phyloP scores from a whole-genome alignment of 1,140 invertebrate species.

The Cecropterus lyciades region DNA sequence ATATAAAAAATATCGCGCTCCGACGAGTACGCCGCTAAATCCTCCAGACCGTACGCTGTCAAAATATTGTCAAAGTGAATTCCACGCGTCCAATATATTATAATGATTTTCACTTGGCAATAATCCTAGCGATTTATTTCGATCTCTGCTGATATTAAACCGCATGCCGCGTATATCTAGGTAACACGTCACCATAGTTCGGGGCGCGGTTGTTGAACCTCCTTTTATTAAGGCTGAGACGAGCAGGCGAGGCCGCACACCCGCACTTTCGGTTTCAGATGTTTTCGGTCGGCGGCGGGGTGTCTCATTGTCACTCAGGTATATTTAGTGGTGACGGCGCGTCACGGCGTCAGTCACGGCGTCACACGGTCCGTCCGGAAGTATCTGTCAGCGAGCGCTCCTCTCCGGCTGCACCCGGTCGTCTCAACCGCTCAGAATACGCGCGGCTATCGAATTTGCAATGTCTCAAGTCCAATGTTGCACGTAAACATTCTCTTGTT shows the following conservation, averaged over 20 bases:
- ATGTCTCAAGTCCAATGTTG: slow-evolving; percentile 43
- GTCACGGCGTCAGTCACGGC: slow-evolving; percentile 39
- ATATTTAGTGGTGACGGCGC: slow-evolving; percentile 67
- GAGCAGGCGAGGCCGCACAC: slow-evolving; percentile 35
- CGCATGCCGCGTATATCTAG: slow-evolving; percentile 76
- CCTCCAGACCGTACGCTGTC: slow-evolving; percentile 73
- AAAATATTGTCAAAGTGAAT: slow-evolving; percentile 84
- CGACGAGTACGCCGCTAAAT: slow-evolving; percentile 61
- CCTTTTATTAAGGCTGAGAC: slow-evolving; percentile 60
- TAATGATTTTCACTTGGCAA: slow-evolving; percentile 81
- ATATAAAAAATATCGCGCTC: slow-evolving; percentile 54
- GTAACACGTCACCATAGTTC: slow-evolving; percentile 61
- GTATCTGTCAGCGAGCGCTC: slow-evolving; percentile 55
- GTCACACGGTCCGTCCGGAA: slow-evolving; percentile 51
- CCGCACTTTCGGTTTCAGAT: slow-evolving; percentile 54
- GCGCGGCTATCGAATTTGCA: slow-evolving; percentile 31
- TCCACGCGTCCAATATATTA: slow-evolving; percentile 80
- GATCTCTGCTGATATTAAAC: slow-evolving; percentile 77
- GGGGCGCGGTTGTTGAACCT: slow-evolving; percentile 75
- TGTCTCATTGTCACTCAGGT: slow-evolving; percentile 57
- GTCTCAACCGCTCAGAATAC: slow-evolving; percentile 10
- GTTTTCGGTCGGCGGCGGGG: slow-evolving; percentile 47
- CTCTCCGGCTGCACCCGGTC: slow-evolving; percentile 37
- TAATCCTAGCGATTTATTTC: slow-evolving; percentile 82
- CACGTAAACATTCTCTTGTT: slow-evolving; percentile 40